Conservation (phyloP, 2,888 invertebrate genomes). For the Athrips mouffetella region DNA sequence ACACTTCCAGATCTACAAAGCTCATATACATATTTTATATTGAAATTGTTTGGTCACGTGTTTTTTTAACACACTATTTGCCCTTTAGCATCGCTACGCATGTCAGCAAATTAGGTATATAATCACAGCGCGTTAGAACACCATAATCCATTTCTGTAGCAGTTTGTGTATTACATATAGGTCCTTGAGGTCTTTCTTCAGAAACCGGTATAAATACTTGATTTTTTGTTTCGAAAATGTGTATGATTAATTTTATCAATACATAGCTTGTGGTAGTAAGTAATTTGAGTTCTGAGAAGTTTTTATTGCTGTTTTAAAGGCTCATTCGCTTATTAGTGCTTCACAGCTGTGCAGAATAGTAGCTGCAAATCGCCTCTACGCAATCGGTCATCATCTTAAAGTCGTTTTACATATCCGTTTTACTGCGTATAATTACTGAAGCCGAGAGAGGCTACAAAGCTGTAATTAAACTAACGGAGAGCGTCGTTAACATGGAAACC, state of each 20-base stretch:
- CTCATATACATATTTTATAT: neutral
- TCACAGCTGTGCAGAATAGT: too few species aligned
- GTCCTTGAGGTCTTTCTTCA: too few species aligned
- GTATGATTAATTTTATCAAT: too few species aligned
- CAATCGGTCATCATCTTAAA: conserved; percentile 58
- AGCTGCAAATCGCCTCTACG: conserved; percentile 57
- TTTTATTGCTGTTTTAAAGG: too few species aligned
- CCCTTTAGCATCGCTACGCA: neutral
- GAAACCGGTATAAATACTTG: too few species aligned
- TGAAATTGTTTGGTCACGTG: conserved; percentile 14
- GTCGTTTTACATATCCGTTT: conserved; percentile 67
- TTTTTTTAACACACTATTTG: conserved; percentile 41
- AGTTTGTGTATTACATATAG: too few species aligned
- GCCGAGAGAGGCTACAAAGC: conserved; percentile 58
- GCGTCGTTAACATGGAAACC: conserved; percentile 56
- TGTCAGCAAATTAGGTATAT: neutral
- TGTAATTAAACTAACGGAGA: conserved; percentile 71
- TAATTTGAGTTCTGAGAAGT: too few species aligned
- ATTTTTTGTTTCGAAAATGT: too few species aligned
- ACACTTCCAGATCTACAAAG: neutral
- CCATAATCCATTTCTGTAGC: too few species aligned
- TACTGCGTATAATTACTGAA: conserved; percentile 65
- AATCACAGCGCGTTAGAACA: neutral
- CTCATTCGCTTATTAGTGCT: too few species aligned
- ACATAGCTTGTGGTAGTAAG: too few species aligned